Evolutionary conservation across 1,140 invertebrate genomes (phyloP), one percentile per base, ranked within the genome.

Genomic region (Drosophila repletoides): DNA sequence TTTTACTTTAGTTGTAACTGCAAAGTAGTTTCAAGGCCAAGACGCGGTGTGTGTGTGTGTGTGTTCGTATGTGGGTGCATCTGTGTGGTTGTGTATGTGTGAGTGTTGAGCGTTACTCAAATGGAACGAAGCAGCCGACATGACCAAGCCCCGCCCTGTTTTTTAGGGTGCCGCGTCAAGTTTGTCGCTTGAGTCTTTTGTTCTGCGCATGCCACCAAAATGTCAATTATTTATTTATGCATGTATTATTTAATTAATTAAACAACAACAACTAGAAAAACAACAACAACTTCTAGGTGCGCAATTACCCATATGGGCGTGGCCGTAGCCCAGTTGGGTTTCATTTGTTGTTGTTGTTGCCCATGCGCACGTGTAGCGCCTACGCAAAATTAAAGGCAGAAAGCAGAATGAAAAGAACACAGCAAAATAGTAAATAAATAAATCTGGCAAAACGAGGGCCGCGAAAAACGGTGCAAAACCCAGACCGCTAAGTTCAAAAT

Each of bases 161-260:
- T 56, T 22, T 55, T 28, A 29, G 52, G 33, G 31, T 40, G 29
- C 7, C 46, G 69, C 76, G 43, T 38, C 76, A 72, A 83, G 77
- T 81, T 83, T 73, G 77, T 81, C 73, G 77, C 77, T 67, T 76
- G 26, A 83, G 77, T 81, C 77, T 83, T 81, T 83, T 56, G 77
- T 73, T 65, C 46, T 67, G 56, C 56, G 29, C 55, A 43, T 41
- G 31, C 40, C 56, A 45, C 55, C 33, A 59, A 59, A 65, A 58
- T 65, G 33, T 21, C 63, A 65, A 59, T 64, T 64, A 49, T 58
- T 41, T 41, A 41, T 48, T 22, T 41, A 45, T 45, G 29, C 34
- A 22, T 31, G 53, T 58, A 43, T 45, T 69, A 72, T 69, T 70
- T 24, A 66, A 83, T 73, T 70, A 63, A 65, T 76, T 59, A 69